A percentile compares a stretch with the other conserved stretches of the same genome.
Evolutionary conservation across 2,888 invertebrate species (phyloP).

Genomic region (Tryphoninae sp.): DNA sequence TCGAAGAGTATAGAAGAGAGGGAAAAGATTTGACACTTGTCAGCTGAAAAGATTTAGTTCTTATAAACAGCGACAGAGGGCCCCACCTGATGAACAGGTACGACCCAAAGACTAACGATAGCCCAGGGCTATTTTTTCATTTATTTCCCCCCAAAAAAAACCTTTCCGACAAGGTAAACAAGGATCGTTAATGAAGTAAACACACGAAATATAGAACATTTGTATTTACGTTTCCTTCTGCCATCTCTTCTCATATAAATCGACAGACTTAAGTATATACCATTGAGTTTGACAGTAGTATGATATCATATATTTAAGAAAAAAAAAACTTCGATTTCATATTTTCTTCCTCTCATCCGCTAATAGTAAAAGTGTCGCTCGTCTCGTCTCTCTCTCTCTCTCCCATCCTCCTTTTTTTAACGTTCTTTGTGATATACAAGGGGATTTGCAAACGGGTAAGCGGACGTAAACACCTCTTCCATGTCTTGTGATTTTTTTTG

Average conservation of each 20-base stretch:
- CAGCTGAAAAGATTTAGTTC: constrained; percentile 51
- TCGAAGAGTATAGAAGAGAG: not conserved
- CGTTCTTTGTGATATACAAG: constrained; percentile 59
- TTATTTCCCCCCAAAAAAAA: not conserved
- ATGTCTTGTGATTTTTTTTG: constrained; percentile 3
- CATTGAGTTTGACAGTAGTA: constrained; percentile 71
- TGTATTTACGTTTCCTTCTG: constrained; percentile 74
- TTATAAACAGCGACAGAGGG: not conserved
- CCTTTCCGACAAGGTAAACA: no score
- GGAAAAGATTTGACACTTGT: constrained; percentile 58
- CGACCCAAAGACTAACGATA: not conserved
- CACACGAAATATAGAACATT: constrained; percentile 72
- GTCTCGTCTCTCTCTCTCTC: constrained; percentile 29
- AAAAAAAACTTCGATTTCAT: constrained; percentile 50
- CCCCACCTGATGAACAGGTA: not conserved
- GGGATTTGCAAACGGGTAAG: constrained; percentile 61
- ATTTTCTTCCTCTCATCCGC: constrained; percentile 57
- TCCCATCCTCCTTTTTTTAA: constrained; percentile 11
- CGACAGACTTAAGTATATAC: constrained; percentile 74
- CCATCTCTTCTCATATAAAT: constrained; percentile 73
- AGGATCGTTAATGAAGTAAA: constrained; percentile 50
- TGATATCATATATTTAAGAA: constrained; percentile 68
- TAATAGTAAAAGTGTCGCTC: constrained; percentile 67
- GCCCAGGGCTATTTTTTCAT: not conserved
- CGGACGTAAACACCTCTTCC: constrained; percentile 42